Percentiles rank a stretch among this genome's conserved stretches.
These are phyloP conservation scores for Cotesia congregata DNA, from an alignment of 2,888 invertebrate genomes.

Conservation along the genomic window DNA sequence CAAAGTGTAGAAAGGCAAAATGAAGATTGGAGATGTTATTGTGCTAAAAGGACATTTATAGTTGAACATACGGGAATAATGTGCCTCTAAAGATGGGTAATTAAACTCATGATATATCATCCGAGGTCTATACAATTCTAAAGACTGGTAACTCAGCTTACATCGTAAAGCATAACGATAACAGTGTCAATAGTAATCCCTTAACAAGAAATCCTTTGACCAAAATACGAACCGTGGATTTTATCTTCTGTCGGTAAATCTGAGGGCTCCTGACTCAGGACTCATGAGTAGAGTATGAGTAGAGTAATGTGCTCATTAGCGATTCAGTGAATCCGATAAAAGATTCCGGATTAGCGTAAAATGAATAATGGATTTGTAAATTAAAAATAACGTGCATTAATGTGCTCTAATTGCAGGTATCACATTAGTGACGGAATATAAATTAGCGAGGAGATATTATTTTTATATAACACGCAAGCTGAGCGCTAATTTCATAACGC, in stretches of 20 bases:
- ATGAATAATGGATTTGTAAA: neutral
- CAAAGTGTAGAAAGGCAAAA: slow-evolving; percentile 49
- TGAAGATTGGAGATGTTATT: slow-evolving; percentile 51
- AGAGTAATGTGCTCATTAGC: too few species aligned
- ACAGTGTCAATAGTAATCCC: slow-evolving; percentile 20
- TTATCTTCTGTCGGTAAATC: too few species aligned
- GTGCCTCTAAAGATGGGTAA: slow-evolving; percentile 55
- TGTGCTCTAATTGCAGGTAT: neutral
- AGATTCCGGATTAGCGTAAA: neutral
- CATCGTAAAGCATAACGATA: neutral
- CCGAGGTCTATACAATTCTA: neutral
- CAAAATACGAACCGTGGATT: too few species aligned
- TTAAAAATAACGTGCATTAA: neutral
- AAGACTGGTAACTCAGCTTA: neutral
- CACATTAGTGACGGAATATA: neutral
- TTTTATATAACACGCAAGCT: too few species aligned
- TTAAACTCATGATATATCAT: slow-evolving; percentile 62
- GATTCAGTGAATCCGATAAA: too few species aligned
- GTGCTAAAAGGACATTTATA: slow-evolving; percentile 55
- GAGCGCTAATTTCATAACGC: too few species aligned
- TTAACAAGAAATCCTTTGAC: neutral
- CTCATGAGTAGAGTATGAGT: too few species aligned
- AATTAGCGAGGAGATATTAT: too few species aligned
- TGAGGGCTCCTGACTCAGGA: too few species aligned
- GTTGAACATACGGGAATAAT: slow-evolving; percentile 59